Base-by-base conservation (phyloP, 2,797 vertebrate species). In the Mus caroli region DNA sequence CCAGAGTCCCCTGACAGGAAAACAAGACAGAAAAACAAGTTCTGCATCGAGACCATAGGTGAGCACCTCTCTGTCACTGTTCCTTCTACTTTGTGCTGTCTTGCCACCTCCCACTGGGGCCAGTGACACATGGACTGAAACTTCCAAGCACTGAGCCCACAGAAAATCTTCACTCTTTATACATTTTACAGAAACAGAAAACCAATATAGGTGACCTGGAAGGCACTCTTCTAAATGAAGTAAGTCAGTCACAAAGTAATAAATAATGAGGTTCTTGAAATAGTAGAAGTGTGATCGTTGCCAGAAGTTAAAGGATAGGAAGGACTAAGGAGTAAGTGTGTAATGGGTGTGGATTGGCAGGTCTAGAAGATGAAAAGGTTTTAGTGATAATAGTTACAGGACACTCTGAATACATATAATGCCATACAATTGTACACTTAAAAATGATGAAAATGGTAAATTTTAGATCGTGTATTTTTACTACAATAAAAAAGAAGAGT, bases 321-420 rank as follows among this genome's bases (percentile, higher is more conserved):
- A 54, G 54, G 54, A 54, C 54, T 54, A 54, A 54, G 15, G 54
- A 54, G 54, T 17, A 17, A 54, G 54, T 60, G n/a, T 73, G 94
- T 62, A 96, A 71, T 17, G 58, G 40, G 14, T 20, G 40, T 15
- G 31, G 52, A 79, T 62, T 76, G 77, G 92, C 6, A 34, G 67
- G 88, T 22, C 73, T 56, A 37, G 37, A 94, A 90, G 79, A 83
- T 10, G 50, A 94, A 62, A 56, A 93, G 52, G 20, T 54, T 78
- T 87, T 46, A 64, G 58, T 90, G 40, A 56, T 88, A 31, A 56
- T 0, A 31, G 76, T 20, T 84, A n/a, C 58, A 80, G 82, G 76
- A 90, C n/a, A 76, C 54, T 40, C 11, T 54, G 52, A 95, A 52
- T 52, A 22, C 37, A 58, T 50, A 54, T 40, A 92, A 75, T 78